These are phyloP conservation scores for Drosophila elegans DNA, from an alignment of 1,140 invertebrate species.

Conservation along the genomic window DNA sequence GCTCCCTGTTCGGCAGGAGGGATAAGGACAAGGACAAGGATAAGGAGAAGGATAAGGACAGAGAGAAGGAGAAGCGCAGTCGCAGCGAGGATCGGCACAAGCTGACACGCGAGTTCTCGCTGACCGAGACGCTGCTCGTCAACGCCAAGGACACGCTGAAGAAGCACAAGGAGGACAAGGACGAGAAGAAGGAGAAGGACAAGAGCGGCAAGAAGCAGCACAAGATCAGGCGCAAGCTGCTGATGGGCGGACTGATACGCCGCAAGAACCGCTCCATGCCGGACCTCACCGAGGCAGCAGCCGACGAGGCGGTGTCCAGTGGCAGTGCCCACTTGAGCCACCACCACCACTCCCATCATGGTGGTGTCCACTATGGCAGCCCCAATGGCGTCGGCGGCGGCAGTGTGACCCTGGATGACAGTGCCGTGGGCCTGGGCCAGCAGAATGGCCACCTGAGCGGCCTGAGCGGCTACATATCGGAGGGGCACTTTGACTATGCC, in stretches of 20 bases:
- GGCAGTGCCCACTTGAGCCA: slow-evolving; percentile 57
- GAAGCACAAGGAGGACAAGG: slow-evolving; percentile 88
- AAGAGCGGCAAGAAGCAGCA: slow-evolving; percentile 95
- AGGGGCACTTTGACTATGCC: slow-evolving; percentile 93
- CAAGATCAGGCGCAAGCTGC: slow-evolving; percentile 93
- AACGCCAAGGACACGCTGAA: slow-evolving; percentile 87
- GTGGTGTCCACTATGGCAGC: no score
- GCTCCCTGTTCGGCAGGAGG: slow-evolving; percentile 88
- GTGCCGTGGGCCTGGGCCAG: slow-evolving; percentile 87
- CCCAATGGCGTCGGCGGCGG: no score
- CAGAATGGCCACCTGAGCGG: slow-evolving; percentile 59
- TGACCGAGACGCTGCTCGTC: slow-evolving; percentile 86
- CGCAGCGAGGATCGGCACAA: slow-evolving; percentile 93
- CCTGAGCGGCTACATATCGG: slow-evolving; percentile 93
- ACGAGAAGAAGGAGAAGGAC: slow-evolving; percentile 88
- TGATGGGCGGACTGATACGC: slow-evolving; percentile 95
- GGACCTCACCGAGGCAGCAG: slow-evolving; percentile 92
- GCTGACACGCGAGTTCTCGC: slow-evolving; percentile 88
- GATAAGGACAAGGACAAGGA: slow-evolving; percentile 71
- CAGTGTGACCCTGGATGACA: slow-evolving; percentile 88
- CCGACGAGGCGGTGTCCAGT: slow-evolving; percentile 84
- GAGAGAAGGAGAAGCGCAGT: slow-evolving; percentile 92
- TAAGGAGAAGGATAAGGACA: slow-evolving; percentile 84
- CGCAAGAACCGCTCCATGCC: slow-evolving; percentile 96
- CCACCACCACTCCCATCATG: slow-evolving; percentile 52